phyloP scores from a whole-genome alignment of 1,140 invertebrate species.

The Sipha flava region DNA sequence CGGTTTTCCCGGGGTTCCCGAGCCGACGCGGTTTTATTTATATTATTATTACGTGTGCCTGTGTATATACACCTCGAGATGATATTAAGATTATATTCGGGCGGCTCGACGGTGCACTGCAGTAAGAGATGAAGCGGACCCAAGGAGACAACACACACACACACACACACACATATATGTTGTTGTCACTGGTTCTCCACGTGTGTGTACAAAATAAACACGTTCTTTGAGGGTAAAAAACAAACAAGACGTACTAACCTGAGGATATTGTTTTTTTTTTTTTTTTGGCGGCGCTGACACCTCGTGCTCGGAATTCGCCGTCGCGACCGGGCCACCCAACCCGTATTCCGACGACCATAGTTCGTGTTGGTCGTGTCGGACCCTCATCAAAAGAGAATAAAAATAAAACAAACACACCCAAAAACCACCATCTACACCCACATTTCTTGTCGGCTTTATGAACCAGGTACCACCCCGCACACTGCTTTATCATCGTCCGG shows the following conservation, averaged over 20 bases:
- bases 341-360: not conserved
- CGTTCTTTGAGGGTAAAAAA: not conserved
- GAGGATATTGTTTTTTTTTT: not conserved
- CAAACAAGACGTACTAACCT: not conserved
- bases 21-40: too few species aligned
- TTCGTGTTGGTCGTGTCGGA: not conserved
- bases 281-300: not conserved
- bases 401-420: constrained; percentile 6
- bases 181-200: not conserved
- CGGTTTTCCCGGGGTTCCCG: not conserved
- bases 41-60: not conserved
- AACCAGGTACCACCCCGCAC: too few species aligned
- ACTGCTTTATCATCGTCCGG: too few species aligned
- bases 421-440: not conserved
- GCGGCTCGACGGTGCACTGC: not conserved
- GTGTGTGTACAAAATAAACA: not conserved
- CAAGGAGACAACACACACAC: not conserved
- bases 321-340: not conserved
- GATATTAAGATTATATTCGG: not conserved
- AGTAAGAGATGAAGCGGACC: too few species aligned
- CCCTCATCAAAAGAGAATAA: constrained; percentile 11
- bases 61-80: not conserved
- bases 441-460: too few species aligned
- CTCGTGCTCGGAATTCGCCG: not conserved
- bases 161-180: not conserved